phyloP scores from a whole-genome alignment of 2,888 invertebrate species.

The Ametastegia equiseti region DNA sequence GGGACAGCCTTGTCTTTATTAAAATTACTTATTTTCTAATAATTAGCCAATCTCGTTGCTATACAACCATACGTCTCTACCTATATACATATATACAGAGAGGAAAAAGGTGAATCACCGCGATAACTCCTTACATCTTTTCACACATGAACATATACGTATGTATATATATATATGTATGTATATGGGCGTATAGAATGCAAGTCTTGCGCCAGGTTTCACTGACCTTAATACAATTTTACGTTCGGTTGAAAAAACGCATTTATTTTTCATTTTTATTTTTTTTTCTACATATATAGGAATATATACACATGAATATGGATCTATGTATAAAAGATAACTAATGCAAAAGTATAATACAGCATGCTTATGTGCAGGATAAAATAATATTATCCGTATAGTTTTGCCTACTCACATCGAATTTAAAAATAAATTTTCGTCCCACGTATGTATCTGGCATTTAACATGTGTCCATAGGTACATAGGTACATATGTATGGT shows the following conservation, averaged over 20 bases:
- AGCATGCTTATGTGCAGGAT: too few relatives aligned
- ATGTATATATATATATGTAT: neutral
- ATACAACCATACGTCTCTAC: neutral
- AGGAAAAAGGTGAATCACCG: conserved; percentile 18
- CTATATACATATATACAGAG: neutral
- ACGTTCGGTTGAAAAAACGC: neutral
- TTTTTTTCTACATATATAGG: neutral
- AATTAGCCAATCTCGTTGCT: neutral
- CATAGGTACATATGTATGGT: too few relatives aligned
- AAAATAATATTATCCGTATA: too few relatives aligned
- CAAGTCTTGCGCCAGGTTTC: neutral
- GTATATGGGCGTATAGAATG: neutral
- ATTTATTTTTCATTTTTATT: neutral
- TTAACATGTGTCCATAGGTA: too few relatives aligned
- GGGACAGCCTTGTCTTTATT: conserved; percentile 34
- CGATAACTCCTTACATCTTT: conserved; percentile 23
- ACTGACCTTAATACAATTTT: conserved; percentile 15
- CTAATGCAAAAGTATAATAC: too few relatives aligned
- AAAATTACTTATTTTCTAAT: conserved; percentile 36
- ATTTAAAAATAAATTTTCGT: neutral
- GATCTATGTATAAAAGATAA: too few relatives aligned
- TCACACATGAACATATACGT: too few relatives aligned
- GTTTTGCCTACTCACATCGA: too few relatives aligned
- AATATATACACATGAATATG: too few relatives aligned
- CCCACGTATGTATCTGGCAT: neutral